A percentile compares a stretch with the other conserved stretches of the same genome.
Evolutionary conservation across 2,797 vertebrate species (phyloP).

Genomic region (Sparidentex hasta): DNA sequence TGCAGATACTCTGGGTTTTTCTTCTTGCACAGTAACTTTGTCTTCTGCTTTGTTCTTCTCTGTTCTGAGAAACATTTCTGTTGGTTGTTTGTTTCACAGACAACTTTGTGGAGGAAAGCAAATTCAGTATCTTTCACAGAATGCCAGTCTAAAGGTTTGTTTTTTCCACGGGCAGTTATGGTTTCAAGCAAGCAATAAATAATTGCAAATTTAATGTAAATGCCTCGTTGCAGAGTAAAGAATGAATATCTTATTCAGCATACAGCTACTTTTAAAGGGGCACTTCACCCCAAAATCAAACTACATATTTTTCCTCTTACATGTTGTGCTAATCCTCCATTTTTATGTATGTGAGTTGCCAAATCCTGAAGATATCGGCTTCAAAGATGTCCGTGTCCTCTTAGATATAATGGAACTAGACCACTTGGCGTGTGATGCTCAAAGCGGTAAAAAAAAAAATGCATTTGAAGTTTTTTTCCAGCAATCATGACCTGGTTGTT

Average conservation of each 20-base stretch:
- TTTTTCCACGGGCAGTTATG: constrained; percentile 1
- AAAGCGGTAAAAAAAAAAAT: too few relatives aligned
- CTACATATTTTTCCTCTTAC: too few relatives aligned
- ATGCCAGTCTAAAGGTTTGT: constrained; percentile 21
- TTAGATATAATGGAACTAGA: too few relatives aligned
- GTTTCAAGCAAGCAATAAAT: neutral
- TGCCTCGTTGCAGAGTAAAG: neutral
- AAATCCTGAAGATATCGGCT: too few relatives aligned
- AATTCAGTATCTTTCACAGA: constrained; percentile 6
- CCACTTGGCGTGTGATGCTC: too few relatives aligned
- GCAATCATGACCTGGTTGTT: too few relatives aligned
- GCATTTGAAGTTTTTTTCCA: too few relatives aligned
- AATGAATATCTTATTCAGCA: neutral
- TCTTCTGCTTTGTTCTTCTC: constrained; percentile 2
- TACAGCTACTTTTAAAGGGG: neutral
- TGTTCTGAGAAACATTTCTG: constrained; percentile 18
- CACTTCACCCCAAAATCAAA: too few relatives aligned
- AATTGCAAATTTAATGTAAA: neutral
- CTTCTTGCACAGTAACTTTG: neutral
- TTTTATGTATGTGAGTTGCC: too few relatives aligned
- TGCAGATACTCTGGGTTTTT: constrained; percentile 36
- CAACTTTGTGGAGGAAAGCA: neutral
- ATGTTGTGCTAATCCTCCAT: too few relatives aligned
- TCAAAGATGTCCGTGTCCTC: too few relatives aligned
- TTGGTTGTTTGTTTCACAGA: constrained; percentile 28